Conservation (phyloP, 1,140 invertebrate species). For the Leptopilina boulardi region DNA sequence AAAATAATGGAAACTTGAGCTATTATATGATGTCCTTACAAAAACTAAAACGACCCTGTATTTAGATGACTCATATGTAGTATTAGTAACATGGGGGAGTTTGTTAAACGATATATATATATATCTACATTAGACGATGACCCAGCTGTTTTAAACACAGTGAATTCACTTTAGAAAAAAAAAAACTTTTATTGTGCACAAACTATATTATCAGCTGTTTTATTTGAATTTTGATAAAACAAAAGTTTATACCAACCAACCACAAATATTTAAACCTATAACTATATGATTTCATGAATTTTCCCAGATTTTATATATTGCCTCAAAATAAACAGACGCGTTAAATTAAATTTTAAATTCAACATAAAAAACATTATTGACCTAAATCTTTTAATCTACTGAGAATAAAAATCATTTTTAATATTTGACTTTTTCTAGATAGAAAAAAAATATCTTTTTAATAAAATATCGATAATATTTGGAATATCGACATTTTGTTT, state of each 20-base stretch:
- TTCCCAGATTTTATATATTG: not conserved
- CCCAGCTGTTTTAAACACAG: not conserved
- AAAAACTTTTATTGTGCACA: not conserved
- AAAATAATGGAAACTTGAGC: not conserved
- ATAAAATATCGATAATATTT: too few relatives aligned
- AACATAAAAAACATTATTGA: too few relatives aligned
- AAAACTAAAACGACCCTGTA: not conserved
- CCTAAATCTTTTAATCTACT: too few relatives aligned
- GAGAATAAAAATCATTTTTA: too few relatives aligned
- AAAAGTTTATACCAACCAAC: not conserved
- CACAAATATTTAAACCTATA: not conserved
- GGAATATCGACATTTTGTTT: too few relatives aligned
- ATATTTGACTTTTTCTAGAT: too few relatives aligned
- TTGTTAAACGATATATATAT: slow-evolving; percentile 13
- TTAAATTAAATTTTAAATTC: too few relatives aligned
- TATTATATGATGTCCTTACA: not conserved
- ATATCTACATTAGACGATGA: slow-evolving; percentile 12
- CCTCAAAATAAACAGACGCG: too few relatives aligned
- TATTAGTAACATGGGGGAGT: slow-evolving; percentile 17
- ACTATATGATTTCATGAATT: not conserved
- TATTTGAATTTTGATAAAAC: slow-evolving; percentile 11
- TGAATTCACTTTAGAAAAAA: not conserved
- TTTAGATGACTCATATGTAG: not conserved
- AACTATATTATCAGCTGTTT: not conserved
- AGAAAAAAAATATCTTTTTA: too few relatives aligned